Conservation (phyloP, 2,888 invertebrate species). For the Neoscelio sp. region DNA sequence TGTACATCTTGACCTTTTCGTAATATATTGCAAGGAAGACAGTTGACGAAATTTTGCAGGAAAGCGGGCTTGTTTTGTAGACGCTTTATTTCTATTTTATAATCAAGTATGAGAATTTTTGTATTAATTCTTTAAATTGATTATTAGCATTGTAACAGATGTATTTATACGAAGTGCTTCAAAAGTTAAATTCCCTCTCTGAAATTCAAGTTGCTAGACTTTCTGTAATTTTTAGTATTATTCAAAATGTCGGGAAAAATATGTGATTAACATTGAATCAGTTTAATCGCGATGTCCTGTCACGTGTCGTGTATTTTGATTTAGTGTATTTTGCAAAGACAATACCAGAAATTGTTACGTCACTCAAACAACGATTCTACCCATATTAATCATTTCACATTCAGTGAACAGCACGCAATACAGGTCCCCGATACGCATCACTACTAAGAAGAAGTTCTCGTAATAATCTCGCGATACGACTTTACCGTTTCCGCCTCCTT, state of each 20-base stretch:
- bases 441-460: conserved; percentile 30
- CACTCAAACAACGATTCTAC: conserved; percentile 34
- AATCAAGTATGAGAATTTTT: too few species aligned
- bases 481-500: conserved; percentile 42
- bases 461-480: conserved; percentile 36
- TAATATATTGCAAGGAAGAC: too few species aligned
- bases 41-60: too few species aligned
- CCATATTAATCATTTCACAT: conserved; percentile 54
- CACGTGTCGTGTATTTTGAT: conserved; percentile 43
- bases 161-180: too few species aligned
- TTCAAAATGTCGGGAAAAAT: conserved; percentile 4
- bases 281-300: conserved; percentile 28
- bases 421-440: conserved; percentile 44
- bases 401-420: conserved; percentile 44
- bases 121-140: too few species aligned
- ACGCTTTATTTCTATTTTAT: too few species aligned
- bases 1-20: too few species aligned
- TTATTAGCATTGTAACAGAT: too few species aligned
- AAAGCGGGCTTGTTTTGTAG: too few species aligned
- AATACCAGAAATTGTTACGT: conserved; percentile 56
- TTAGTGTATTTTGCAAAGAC: conserved; percentile 32
- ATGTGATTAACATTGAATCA: conserved; percentile 6
- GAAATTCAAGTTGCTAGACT: too few species aligned
- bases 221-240: too few species aligned
- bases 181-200: too few species aligned